phyloP scores from a whole-genome alignment of 1,140 invertebrate genomes.

The Cheumatopsyche charites region DNA sequence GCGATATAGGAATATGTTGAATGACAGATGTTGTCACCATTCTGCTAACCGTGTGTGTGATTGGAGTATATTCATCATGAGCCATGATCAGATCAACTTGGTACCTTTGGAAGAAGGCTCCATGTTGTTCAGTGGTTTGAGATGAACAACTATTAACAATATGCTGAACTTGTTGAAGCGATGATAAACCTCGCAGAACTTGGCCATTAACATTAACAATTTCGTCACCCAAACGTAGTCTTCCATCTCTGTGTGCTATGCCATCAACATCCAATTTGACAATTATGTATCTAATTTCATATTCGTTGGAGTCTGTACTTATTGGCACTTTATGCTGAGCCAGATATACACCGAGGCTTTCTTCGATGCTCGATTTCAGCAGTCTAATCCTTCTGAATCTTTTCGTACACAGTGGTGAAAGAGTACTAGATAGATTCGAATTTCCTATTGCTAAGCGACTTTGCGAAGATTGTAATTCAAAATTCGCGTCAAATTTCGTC shows the following conservation, averaged over 20 bases:
- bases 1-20: constrained; percentile 46
- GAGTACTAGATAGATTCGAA: constrained; percentile 53
- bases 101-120: constrained; percentile 60
- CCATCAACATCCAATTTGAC: constrained; percentile 81
- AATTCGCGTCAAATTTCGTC: constrained; percentile 38
- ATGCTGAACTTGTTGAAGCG: constrained; percentile 67
- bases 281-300: constrained; percentile 78
- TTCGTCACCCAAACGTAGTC: constrained; percentile 81
- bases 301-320: constrained; percentile 59
- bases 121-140: constrained; percentile 56
- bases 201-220: constrained; percentile 86
- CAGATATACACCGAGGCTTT: constrained; percentile 72
- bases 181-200: constrained; percentile 75
- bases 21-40: constrained; percentile 46
- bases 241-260: constrained; percentile 82
- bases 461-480: constrained; percentile 39
- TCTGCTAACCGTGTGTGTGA: constrained; percentile 51
- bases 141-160: constrained; percentile 62
- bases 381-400: constrained; percentile 64
- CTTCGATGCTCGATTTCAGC: constrained; percentile 67
- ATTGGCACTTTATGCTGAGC: constrained; percentile 67
- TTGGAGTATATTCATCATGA: constrained; percentile 62
- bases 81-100: constrained; percentile 69
- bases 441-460: constrained; percentile 35
- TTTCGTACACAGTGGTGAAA: constrained; percentile 58